Base-by-base conservation (phyloP, 2,797 vertebrate genomes). In the Danio albolineatus region DNA sequence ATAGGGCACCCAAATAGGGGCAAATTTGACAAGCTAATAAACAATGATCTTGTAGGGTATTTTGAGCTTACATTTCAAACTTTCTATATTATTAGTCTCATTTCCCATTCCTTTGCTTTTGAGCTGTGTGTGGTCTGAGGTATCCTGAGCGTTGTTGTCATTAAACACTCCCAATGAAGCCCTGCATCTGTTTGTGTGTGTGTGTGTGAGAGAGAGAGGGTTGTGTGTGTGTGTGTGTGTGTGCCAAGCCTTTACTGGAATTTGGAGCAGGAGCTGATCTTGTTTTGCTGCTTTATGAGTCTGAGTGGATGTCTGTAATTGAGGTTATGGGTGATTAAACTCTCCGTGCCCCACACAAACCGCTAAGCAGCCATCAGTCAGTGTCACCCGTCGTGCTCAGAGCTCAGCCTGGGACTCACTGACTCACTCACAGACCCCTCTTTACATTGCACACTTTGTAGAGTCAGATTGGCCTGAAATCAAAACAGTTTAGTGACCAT, bases 271-370 rank as follows among this genome's bases (percentile, higher is more conserved):
- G 89, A 87, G 81, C 92, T 93, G 91, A 93, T 93, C 93, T 94
- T 91, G 92, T 94, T 94, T 92, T 90, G 86, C 88, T 90, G 91
- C 90, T 94, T 94, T 94, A 93, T 93, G 94, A 93, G 92, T 92
- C 91, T 90, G 91, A 93, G 91, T 92, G 88, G 87, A 92, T 80
- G 90, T 93, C 92, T 91, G 91, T 94, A 94, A 95, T 94, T 94
- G 92, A 89, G 89, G 91, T 94, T 94, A 94, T 95, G 92, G 93
- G 93, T 95, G 93, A 95, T 95, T 95, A 94, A 95, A 95, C 94
- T 94, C 92, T 89, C 86, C 75, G 72, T 94, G 94, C 90, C 93
- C 94, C 91, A 91, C 90, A 91, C 91, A 91, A 92, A 89, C 89
- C 87, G 61, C 48, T 85, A 88, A 91, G 86, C 88, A 87, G 88